Conservation (phyloP, 2,888 invertebrate genomes). For the Cheilosia vulpina region DNA sequence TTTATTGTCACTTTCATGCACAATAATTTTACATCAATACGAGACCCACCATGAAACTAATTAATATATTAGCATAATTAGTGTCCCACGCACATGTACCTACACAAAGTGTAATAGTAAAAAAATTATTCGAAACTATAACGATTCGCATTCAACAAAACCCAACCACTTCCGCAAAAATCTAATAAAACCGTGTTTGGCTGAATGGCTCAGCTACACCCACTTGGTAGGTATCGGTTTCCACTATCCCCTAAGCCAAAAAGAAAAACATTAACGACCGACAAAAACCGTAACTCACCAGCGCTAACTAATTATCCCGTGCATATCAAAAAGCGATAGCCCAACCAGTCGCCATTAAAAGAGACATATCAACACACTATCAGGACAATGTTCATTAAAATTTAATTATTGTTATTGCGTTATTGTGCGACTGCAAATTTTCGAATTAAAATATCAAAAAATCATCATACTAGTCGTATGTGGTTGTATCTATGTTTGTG, state of each 20-base stretch:
- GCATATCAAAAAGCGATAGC: slow-evolving; percentile 68
- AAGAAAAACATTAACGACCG: slow-evolving; percentile 22
- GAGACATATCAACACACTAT: slow-evolving; percentile 70
- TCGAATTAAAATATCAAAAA: slow-evolving; percentile 72
- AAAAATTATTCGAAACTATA: background rate
- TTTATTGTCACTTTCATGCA: slow-evolving; percentile 9
- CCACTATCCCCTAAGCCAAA: background rate
- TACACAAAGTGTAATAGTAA: background rate
- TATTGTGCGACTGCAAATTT: slow-evolving; percentile 65
- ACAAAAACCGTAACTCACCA: slow-evolving; percentile 65
- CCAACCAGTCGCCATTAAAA: slow-evolving; percentile 55
- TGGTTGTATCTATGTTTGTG: background rate
- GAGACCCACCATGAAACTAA: slow-evolving; percentile 15
- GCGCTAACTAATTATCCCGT: slow-evolving; percentile 57
- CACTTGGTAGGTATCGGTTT: slow-evolving; percentile 4
- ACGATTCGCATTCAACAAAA: background rate
- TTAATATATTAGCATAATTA: slow-evolving; percentile 21
- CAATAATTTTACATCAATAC: slow-evolving; percentile 13
- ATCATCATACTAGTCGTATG: slow-evolving; percentile 33
- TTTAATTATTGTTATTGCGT: slow-evolving; percentile 71
- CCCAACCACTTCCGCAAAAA: slow-evolving; percentile 37
- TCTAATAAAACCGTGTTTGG: slow-evolving; percentile 19
- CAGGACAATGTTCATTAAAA: slow-evolving; percentile 71
- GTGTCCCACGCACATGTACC: background rate
- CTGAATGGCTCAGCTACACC: background rate